phyloP scores from a whole-genome alignment of 1,140 invertebrate species.

The Leptoteleia sp. region DNA sequence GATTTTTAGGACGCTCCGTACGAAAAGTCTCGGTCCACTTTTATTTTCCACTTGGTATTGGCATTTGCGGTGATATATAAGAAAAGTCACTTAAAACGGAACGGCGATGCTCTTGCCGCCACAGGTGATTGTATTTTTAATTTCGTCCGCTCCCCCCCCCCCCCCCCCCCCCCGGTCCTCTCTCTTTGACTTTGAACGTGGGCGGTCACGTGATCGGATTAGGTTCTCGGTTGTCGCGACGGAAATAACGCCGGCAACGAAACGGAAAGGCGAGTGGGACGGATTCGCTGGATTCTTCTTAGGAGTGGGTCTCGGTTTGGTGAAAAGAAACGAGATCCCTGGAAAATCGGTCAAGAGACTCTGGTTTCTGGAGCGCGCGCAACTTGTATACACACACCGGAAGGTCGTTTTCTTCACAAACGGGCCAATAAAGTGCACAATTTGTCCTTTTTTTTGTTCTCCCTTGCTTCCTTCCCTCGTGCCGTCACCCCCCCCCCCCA shows the following conservation, averaged over 20 bases:
- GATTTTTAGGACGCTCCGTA: too few species aligned
- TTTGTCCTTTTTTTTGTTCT: constrained; percentile 52
- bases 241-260: constrained; percentile 32
- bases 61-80: too few species aligned
- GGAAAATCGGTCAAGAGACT: constrained; percentile 67
- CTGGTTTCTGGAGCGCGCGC: constrained; percentile 53
- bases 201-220: constrained; percentile 5
- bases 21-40: too few species aligned
- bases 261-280: constrained; percentile 28
- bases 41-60: too few species aligned
- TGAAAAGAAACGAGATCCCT: constrained; percentile 59
- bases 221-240: constrained; percentile 10
- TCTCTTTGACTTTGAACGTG: too few species aligned
- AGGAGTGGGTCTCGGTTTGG: constrained; percentile 32
- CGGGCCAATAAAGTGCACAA: constrained; percentile 59
- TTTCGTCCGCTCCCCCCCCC: too few species aligned
- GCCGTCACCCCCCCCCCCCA: too few species aligned
- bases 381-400: constrained; percentile 54
- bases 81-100: too few species aligned
- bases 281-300: constrained; percentile 26
- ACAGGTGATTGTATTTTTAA: too few species aligned
- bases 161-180: too few species aligned
- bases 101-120: too few species aligned
- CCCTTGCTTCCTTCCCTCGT: neutral
- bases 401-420: constrained; percentile 62